These are phyloP conservation scores for Phoeniculus purpureus DNA, from an alignment of 2,797 vertebrate genomes.

Conservation along the genomic window DNA sequence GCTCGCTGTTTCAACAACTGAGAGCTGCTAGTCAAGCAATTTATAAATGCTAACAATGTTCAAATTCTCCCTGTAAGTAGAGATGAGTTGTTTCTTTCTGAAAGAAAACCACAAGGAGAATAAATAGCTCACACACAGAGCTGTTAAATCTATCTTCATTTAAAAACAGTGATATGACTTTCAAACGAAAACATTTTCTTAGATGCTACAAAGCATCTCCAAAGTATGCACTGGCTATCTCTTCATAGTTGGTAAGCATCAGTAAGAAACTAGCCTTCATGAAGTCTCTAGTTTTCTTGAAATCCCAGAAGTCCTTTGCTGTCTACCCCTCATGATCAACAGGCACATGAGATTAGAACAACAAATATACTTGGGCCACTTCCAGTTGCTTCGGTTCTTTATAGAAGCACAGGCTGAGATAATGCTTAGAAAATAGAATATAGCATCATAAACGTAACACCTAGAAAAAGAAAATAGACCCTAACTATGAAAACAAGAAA, in stretches of 20 bases:
- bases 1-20: not conserved
- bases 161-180: not conserved
- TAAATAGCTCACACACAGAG: fast-evolving
- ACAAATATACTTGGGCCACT: not conserved
- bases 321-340: not conserved
- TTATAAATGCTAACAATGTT: not conserved
- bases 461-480: not conserved
- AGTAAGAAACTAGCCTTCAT: not conserved
- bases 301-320: not conserved
- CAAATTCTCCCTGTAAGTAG: not conserved
- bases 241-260: not conserved
- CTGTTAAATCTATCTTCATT: not conserved
- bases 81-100: fast-evolving
- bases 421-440: not conserved
- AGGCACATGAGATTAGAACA: not conserved
- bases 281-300: not conserved
- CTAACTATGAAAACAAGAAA: fast-evolving
- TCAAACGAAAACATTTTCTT: not conserved
- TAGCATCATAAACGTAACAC: not conserved
- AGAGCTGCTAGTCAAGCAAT: not conserved
- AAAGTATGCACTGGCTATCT: not conserved
- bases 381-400: slow-evolving; percentile 2
- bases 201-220: not conserved
- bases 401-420: not conserved
- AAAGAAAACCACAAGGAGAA: not conserved